Evolutionary conservation across 1,140 invertebrate species (phyloP).

Genomic region (Calephelis nemesis): DNA sequence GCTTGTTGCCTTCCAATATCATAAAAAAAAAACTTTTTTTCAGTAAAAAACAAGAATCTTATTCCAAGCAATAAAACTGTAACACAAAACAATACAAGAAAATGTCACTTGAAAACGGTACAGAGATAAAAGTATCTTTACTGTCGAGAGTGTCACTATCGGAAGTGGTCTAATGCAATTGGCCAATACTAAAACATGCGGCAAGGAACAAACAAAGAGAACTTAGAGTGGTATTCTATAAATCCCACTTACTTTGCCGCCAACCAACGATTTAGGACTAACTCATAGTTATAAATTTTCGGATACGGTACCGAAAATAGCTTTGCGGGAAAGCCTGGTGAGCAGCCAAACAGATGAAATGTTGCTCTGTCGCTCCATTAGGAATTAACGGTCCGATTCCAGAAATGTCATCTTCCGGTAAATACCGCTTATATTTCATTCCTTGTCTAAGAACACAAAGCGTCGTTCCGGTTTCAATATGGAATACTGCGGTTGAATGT

Average conservation of each 20-base stretch:
- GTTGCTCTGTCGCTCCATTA: constrained; percentile 66
- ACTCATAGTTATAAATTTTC: constrained; percentile 70
- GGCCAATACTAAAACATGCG: constrained; percentile 30
- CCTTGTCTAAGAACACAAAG: constrained; percentile 45
- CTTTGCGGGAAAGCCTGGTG: constrained; percentile 63
- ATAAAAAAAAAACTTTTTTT: no score
- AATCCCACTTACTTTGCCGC: constrained; percentile 63
- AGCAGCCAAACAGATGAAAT: constrained; percentile 73
- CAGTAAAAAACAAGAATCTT: no score
- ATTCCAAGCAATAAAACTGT: no score
- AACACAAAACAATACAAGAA: no score
- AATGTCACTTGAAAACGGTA: not conserved
- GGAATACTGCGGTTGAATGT: constrained; percentile 15
- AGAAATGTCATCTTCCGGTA: constrained; percentile 72
- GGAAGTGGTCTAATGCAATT: constrained; percentile 17
- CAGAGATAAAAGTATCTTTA: constrained; percentile 4
- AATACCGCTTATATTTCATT: constrained; percentile 65
- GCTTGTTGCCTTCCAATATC: no score
- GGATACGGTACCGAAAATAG: constrained; percentile 68
- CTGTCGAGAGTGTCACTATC: constrained; percentile 8
- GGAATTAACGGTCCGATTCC: constrained; percentile 73
- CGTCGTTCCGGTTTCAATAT: constrained; percentile 22
- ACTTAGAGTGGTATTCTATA: constrained; percentile 53
- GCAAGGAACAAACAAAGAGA: constrained; percentile 48
- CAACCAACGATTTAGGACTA: constrained; percentile 70